phyloP scores from a whole-genome alignment of 2,113 vertebrate genomes.

The Bos taurus region ARS-UCD2.0 NC_037334.1:46567001-46567500 shows the following conservation, averaged over 20 bases:
- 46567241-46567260: not conserved
- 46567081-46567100: not conserved
- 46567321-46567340: not conserved
- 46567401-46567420: not conserved
- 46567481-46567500: not conserved
- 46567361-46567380: not conserved
- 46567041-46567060: not conserved
- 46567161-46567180: not conserved
- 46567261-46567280: not conserved
- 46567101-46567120: not conserved
- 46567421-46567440: not conserved
- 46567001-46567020: not conserved
- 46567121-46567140: not conserved
- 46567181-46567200: not conserved
- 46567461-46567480: not conserved
- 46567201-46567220: not conserved
- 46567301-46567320: not conserved
- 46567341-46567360: not conserved
- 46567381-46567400: not conserved
- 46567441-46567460: not conserved
- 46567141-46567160: not conserved
- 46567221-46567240: not conserved
- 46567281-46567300: not conserved
- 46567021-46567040: not conserved
- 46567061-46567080: not conserved